These are phyloP conservation scores for Muscina levida DNA, from an alignment of 2,888 invertebrate genomes.

Conservation along the genomic window DNA sequence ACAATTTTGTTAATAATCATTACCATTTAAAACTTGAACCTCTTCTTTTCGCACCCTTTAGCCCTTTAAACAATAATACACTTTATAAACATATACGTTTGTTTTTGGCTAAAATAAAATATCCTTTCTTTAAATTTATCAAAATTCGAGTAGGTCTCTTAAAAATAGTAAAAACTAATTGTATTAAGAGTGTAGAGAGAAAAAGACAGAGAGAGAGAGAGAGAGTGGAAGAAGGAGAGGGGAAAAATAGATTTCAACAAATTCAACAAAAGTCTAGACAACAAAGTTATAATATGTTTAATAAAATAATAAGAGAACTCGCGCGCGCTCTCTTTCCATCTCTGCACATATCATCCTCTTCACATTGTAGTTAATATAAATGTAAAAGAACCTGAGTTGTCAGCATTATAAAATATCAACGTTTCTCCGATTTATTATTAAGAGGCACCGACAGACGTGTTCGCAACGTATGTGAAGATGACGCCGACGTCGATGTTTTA, in stretches of 20 bases:
- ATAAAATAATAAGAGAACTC: no score
- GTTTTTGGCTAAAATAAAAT: no score
- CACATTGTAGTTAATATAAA: constrained; percentile 16
- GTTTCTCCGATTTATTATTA: constrained; percentile 79
- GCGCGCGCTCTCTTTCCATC: no score
- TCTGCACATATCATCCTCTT: no score
- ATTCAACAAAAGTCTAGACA: constrained; percentile 14
- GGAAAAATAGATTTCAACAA: not conserved
- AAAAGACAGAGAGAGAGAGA: no score
- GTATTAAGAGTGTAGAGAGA: no score
- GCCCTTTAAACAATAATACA: not conserved
- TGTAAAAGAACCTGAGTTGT: constrained; percentile 30
- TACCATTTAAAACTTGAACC: constrained; percentile 7
- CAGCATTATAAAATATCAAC: constrained; percentile 69
- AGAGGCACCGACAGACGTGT: constrained; percentile 81
- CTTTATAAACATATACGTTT: constrained; percentile 2
- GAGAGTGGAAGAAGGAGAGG: no score
- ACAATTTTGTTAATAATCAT: no score
- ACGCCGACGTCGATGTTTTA: constrained; percentile 46
- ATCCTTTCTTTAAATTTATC: not conserved
- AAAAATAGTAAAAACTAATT: no score
- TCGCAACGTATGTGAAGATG: constrained; percentile 74
- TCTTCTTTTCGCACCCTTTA: not conserved
- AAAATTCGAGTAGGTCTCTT: no score
- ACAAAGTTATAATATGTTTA: not conserved